phyloP scores from a whole-genome alignment of 1,140 invertebrate species.

The Trichonephila clavipes region DNA sequence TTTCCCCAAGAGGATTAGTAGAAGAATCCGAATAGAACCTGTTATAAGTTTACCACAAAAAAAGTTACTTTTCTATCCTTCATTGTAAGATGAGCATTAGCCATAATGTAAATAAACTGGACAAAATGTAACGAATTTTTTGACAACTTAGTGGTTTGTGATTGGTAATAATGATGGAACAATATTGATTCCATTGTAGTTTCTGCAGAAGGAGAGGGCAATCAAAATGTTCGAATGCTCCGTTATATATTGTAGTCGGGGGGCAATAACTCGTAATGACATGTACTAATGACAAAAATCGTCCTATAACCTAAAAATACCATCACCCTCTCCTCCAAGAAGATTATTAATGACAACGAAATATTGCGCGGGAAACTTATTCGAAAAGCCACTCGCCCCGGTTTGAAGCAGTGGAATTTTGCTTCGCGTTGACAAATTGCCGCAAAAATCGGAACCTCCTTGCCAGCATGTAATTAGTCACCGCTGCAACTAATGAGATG shows the following conservation, averaged over 20 bases:
- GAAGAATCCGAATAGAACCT: no score
- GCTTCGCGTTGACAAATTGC: constrained; percentile 65
- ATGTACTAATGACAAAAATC: constrained; percentile 65
- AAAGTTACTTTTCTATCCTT: no score
- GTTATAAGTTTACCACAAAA: no score
- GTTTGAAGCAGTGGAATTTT: constrained; percentile 57
- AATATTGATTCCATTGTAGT: background rate
- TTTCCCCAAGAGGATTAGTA: no score
- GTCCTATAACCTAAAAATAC: constrained; percentile 69
- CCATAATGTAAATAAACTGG: no score
- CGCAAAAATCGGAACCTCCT: constrained; percentile 73
- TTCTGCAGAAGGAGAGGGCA: background rate
- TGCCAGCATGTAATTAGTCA: constrained; percentile 66
- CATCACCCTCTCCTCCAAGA: background rate
- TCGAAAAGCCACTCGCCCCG: constrained; percentile 48
- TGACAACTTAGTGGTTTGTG: background rate
- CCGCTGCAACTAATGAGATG: constrained; percentile 65
- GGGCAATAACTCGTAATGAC: constrained; percentile 27
- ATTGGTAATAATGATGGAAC: no score
- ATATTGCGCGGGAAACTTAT: constrained; percentile 64
- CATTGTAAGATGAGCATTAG: no score
- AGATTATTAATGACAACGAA: constrained; percentile 70
- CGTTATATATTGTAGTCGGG: background rate
- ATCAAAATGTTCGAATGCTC: background rate
- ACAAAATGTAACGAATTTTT: no score